Evolutionary conservation across 2,797 vertebrate genomes (phyloP).

Genomic region (Phylloscopus collybita): DNA sequence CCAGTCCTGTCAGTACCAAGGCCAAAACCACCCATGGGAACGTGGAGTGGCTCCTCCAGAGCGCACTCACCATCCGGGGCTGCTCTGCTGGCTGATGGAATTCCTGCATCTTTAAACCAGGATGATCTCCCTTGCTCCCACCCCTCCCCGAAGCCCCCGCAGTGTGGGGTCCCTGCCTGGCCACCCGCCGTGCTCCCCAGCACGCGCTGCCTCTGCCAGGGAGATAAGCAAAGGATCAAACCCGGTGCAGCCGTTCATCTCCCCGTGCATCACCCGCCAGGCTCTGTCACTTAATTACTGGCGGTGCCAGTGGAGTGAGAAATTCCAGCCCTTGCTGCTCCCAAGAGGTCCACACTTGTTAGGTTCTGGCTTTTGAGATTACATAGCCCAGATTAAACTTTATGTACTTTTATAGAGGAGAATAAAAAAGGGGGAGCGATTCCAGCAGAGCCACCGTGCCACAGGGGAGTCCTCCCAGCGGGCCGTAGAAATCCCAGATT

Average conservation of each 20-base stretch:
- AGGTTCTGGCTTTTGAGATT: slow-evolving; percentile 33
- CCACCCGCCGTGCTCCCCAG: not conserved
- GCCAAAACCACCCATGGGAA: not conserved
- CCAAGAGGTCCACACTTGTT: slow-evolving; percentile 48
- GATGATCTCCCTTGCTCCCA: not conserved
- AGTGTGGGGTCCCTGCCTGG: not conserved
- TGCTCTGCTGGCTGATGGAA: not conserved
- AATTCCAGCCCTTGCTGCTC: slow-evolving; percentile 40
- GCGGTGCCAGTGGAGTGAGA: slow-evolving; percentile 21
- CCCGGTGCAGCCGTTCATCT: slow-evolving; percentile 12
- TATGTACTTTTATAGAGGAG: slow-evolving; percentile 11
- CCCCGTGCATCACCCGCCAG: not conserved
- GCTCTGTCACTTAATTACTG: slow-evolving; percentile 25
- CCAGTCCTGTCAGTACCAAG: rapidly evolving
- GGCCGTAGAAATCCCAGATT: not conserved
- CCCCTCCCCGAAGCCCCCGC: rapidly evolving
- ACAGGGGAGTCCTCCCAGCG: not conserved
- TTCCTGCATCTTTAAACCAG: not conserved
- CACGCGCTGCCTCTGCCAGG: not conserved
- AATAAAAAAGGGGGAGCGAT: slow-evolving; percentile 24
- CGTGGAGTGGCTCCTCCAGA: rapidly evolving
- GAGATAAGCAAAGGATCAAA: slow-evolving; percentile 12
- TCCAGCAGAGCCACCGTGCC: not conserved
- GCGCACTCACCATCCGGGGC: rapidly evolving
- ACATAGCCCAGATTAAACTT: slow-evolving; percentile 35